Evolutionary conservation across 2,888 invertebrate species (phyloP).

Genomic region (Lithophane semibrunnea): DNA sequence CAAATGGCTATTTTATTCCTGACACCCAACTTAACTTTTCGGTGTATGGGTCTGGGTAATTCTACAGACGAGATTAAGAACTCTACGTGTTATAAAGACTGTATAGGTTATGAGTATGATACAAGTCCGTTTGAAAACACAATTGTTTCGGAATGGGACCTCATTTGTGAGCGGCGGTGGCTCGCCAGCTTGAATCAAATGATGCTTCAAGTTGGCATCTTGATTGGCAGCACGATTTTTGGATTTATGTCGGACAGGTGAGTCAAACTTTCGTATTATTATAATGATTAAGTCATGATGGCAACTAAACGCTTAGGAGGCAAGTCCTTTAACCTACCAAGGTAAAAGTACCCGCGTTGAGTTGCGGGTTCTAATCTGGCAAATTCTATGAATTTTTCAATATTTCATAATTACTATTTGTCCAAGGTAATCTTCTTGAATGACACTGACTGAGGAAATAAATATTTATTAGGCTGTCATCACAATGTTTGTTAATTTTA

Average conservation of each 20-base stretch:
- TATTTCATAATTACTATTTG: no score
- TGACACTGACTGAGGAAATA: no score
- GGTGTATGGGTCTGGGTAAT: slow-evolving; percentile 84
- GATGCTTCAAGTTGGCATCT: slow-evolving; percentile 93
- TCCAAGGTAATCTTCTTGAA: no score
- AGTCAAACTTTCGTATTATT: slow-evolving; percentile 60
- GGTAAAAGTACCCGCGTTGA: no score
- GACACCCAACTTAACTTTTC: slow-evolving; percentile 91
- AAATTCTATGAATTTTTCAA: no score
- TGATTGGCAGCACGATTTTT: slow-evolving; percentile 93
- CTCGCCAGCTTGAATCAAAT: slow-evolving; percentile 93
- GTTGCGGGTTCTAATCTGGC: no score
- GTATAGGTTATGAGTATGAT: slow-evolving; percentile 91
- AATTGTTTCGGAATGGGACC: slow-evolving; percentile 93
- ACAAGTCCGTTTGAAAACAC: slow-evolving; percentile 92
- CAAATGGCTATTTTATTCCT: slow-evolving; percentile 94
- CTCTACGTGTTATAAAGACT: slow-evolving; percentile 88
- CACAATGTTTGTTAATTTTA: no score
- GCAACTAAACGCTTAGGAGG: no score
- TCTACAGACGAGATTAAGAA: slow-evolving; percentile 72
- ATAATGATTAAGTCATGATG: not conserved
- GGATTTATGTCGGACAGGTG: slow-evolving; percentile 94
- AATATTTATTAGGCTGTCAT: no score
- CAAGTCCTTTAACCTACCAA: no score
- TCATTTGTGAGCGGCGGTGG: slow-evolving; percentile 92